Evolutionary conservation across 2,888 invertebrate genomes (phyloP), one percentile per base, ranked within the genome.

Genomic region (Lasioglossum lativentre): DNA sequence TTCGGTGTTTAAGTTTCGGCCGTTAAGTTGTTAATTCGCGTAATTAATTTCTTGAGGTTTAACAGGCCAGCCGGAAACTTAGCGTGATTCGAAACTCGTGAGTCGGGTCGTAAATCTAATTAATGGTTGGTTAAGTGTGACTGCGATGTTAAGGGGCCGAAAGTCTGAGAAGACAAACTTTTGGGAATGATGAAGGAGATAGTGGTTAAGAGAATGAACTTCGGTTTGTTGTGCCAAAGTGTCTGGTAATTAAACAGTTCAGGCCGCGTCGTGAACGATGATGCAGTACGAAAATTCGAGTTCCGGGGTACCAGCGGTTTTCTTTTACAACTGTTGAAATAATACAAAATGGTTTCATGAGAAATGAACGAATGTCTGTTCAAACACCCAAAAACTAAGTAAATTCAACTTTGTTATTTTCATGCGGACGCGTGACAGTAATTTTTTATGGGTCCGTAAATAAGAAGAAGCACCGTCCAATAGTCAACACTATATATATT

Each of bases 21-120:
- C 85, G 80, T 56, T 85, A 85, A 85, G 79, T 85, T 85, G 85
- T 85, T 85, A 85, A 85, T 85, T 85, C 86, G 72, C 66, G 85
- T 85, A 85, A 85, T 85, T 85, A 85, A 85, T 85, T 85, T 85
- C 83, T 56, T 34, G 75, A 71, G 85, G 85, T 75, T 85, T 85
- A 85, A 79, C 85, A 68, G 56, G 30, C 75, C 45, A 23, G 72
- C 47, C 40, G 56, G 72, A 80, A 85, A 73, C 75, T 85, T 80
- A 45, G 74, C 85, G 63, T 80, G 86, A 86, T 86, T 86, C 81
- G 81, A 81, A 86, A 86, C 81, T 86, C 86, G 86, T 75, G 86
- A 86, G 71, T 86, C 70, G 34, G 86, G 72, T 77, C 86, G 86
- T 84, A 86, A 86, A 80, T 86, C 81, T 86, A 85, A 86, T 86